Percentiles rank a stretch among this genome's conserved stretches.
These are phyloP conservation scores for Pristionchus entomophagus DNA, from an alignment of 2,888 invertebrate species.

Conservation along the genomic window DNA sequence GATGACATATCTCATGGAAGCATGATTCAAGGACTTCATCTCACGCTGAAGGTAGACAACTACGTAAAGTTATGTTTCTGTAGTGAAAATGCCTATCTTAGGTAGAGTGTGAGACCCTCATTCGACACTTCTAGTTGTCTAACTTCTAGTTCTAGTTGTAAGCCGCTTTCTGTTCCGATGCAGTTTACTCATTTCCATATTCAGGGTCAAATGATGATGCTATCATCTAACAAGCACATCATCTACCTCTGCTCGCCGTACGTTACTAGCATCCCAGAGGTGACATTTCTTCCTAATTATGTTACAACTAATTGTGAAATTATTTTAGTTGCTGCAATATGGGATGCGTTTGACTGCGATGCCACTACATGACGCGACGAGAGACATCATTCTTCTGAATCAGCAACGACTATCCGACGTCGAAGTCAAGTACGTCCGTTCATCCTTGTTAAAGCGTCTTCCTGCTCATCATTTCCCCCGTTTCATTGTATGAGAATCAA, in stretches of 20 bases:
- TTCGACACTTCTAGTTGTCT: too few relatives aligned
- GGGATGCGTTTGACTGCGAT: conserved; percentile 68
- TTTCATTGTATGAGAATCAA: too few relatives aligned
- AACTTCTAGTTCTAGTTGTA: too few relatives aligned
- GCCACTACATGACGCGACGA: conserved; percentile 71
- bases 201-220: conserved; percentile 48
- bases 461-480: too few relatives aligned
- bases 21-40: not conserved
- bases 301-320: not conserved
- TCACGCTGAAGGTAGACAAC: conserved; percentile 32
- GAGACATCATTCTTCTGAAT: conserved; percentile 72
- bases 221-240: conserved; percentile 43
- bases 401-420: conserved; percentile 68
- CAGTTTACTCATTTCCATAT: too few relatives aligned
- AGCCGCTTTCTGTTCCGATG: not conserved
- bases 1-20: not conserved
- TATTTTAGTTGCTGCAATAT: conserved; percentile 51
- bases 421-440: conserved; percentile 67
- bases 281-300: conserved; percentile 46
- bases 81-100: too few relatives aligned
- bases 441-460: not conserved
- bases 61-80: too few relatives aligned
- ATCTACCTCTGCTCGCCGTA: conserved; percentile 73
- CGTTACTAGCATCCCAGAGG: conserved; percentile 72
- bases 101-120: too few relatives aligned